Percentiles rank a stretch among this genome's conserved stretches.
phyloP scores from a whole-genome alignment of 2,888 invertebrate genomes.

The Neria commutata region DNA sequence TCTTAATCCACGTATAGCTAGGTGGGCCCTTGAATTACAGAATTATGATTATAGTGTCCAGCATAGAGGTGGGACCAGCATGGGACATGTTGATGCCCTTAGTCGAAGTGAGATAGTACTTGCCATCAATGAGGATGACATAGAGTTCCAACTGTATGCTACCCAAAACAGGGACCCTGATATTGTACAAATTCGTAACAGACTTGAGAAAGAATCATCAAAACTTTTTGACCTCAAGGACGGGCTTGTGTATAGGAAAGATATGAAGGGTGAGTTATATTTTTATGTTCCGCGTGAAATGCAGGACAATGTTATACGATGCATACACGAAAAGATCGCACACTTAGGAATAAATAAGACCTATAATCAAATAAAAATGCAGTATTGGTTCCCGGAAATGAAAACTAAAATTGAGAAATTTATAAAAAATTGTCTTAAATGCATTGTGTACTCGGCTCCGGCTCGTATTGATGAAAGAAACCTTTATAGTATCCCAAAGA shows the following conservation, averaged over 20 bases:
- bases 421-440: not conserved
- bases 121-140: not conserved
- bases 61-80: conserved; percentile 32
- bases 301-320: not conserved
- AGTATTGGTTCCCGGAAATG: conserved; percentile 28
- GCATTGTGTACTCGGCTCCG: conserved; percentile 1
- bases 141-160: not conserved
- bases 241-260: not conserved
- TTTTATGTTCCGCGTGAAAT: conserved; percentile 11
- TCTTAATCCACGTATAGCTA: conserved; percentile 33
- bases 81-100: conserved; percentile 47
- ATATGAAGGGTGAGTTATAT: not conserved
- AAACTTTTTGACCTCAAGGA: not conserved
- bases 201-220: not conserved
- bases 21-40: conserved; percentile 32
- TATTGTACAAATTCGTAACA: not conserved
- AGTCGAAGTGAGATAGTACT: conserved; percentile 26
- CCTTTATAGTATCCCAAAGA: conserved; percentile 8
- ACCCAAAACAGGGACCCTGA: not conserved
- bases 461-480: not conserved
- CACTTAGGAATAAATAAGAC: conserved; percentile 1
- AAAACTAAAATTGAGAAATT: conserved; percentile 10
- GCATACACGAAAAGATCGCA: not conserved
- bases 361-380: not conserved
- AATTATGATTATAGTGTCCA: conserved; percentile 33